phyloP scores from a whole-genome alignment of 2,888 invertebrate genomes.

The Nephrotoma flavescens region DNA sequence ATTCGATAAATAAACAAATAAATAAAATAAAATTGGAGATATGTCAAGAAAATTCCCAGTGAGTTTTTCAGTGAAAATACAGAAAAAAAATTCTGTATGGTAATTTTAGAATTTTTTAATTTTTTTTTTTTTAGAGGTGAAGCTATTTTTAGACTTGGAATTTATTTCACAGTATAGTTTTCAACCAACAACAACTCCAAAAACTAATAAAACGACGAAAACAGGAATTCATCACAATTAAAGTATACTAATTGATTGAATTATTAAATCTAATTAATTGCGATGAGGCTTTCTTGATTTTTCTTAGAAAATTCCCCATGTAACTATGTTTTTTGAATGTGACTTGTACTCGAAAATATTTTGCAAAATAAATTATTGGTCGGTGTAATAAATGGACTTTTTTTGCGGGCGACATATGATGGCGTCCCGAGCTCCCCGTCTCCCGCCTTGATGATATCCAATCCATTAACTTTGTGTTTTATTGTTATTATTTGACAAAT shows the following conservation, averaged over 20 bases:
- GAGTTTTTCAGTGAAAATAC: conserved; percentile 1
- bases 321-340: not conserved
- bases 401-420: not conserved
- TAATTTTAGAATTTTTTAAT: not conserved
- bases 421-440: not conserved
- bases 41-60: conserved; percentile 3
- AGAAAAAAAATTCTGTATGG: not conserved
- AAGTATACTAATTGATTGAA: not conserved
- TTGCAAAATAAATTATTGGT: not conserved
- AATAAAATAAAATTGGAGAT: conserved; percentile 3
- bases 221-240: not conserved
- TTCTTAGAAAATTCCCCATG: not conserved
- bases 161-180: not conserved
- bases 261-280: not conserved
- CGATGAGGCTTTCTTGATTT: not conserved
- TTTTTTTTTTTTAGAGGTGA: not conserved
- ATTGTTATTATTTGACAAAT: not conserved
- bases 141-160: not conserved
- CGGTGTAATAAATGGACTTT: not conserved
- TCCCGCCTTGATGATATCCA: not conserved
- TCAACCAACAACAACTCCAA: not conserved
- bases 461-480: not conserved
- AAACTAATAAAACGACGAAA: not conserved
- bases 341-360: not conserved
- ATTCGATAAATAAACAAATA: not conserved